These are phyloP conservation scores for Momotus momota DNA, from an alignment of 2,797 vertebrate genomes.

Conservation along the genomic window DNA sequence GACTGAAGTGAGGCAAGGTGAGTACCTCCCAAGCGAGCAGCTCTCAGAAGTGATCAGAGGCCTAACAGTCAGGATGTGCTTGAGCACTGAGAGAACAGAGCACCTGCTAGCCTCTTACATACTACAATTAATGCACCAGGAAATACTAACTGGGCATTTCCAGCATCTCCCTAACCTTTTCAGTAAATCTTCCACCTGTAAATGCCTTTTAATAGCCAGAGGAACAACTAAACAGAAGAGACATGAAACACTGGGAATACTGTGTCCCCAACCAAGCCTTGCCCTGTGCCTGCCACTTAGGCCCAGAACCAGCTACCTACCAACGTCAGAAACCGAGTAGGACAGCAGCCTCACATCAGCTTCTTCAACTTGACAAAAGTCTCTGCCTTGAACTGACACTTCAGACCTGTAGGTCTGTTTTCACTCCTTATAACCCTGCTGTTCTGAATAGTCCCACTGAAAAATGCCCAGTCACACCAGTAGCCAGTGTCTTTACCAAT, in stretches of 20 bases:
- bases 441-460: not conserved
- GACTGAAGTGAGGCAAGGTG: not conserved
- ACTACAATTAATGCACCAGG: not conserved
- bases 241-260: not conserved
- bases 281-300: not conserved
- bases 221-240: not conserved
- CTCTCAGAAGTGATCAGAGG: not conserved
- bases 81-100: not conserved
- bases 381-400: not conserved
- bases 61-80: not conserved
- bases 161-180: not conserved
- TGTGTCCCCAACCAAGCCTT: not conserved
- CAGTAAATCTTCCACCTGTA: not conserved
- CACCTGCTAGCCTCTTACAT: not conserved
- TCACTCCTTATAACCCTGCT: not conserved
- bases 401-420: not conserved
- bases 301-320: not conserved
- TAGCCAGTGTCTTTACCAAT: not conserved
- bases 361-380: not conserved
- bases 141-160: not conserved
- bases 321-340: not conserved
- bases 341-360: not conserved
- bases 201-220: not conserved
- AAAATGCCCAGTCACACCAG: not conserved
- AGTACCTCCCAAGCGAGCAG: not conserved